phyloP scores from a whole-genome alignment of 2,888 invertebrate genomes.

The Artemia sinica region DNA sequence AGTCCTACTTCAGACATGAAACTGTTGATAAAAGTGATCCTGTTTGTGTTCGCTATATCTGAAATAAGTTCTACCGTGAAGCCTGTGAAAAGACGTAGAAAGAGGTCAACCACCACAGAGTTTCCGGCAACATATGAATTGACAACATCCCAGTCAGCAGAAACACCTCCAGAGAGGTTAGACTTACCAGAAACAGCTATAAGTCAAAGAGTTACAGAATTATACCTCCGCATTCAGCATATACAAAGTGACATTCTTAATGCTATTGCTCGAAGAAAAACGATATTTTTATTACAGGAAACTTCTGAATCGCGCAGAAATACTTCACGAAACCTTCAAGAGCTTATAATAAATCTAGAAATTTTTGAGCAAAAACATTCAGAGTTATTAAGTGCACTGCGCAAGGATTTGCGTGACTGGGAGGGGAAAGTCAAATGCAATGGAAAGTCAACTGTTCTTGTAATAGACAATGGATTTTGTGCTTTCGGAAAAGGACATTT shows the following conservation, averaged over 20 bases:
- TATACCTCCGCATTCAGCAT: neutral
- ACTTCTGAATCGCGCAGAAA: neutral
- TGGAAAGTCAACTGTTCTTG: neutral
- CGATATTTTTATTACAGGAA: neutral
- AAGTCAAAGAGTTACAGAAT: neutral
- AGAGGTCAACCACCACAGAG: constrained; percentile 1
- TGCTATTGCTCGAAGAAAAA: neutral
- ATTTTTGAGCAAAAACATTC: neutral
- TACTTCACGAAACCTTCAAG: neutral
- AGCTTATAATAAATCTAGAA: neutral
- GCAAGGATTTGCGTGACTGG: neutral
- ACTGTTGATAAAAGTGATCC: too few species aligned
- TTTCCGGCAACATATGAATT: neutral
- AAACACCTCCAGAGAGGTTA: neutral
- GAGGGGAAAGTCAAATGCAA: neutral
- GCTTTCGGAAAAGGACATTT: constrained; percentile 3
- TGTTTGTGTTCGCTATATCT: too few species aligned
- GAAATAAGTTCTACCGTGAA: too few species aligned
- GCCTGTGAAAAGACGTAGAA: too few species aligned
- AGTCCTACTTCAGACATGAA: too few species aligned
- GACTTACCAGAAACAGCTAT: neutral
- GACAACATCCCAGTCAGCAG: neutral
- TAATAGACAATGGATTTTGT: neutral
- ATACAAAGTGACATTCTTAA: neutral
- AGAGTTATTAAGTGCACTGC: neutral